Percentiles rank a stretch among this genome's conserved stretches.
These are phyloP conservation scores for Rhamnusium bicolor DNA, from an alignment of 2,888 invertebrate species.

Conservation along the genomic window DNA sequence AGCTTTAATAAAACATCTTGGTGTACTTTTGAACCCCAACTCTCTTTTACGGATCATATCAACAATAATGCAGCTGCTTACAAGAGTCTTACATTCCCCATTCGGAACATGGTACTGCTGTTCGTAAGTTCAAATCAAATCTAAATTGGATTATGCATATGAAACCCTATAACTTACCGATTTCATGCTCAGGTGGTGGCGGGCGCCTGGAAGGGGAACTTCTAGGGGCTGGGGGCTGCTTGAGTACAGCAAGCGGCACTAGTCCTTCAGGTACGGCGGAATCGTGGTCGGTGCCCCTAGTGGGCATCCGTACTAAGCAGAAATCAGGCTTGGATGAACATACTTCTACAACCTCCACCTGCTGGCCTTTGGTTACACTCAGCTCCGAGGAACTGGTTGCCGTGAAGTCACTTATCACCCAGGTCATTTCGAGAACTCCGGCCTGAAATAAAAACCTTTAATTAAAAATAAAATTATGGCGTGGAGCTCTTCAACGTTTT, in stretches of 20 bases:
- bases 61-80: too few relatives aligned
- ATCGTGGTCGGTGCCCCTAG: slow-evolving; percentile 55
- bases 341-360: slow-evolving; percentile 92
- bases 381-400: slow-evolving; percentile 84
- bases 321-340: slow-evolving; percentile 80
- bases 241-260: slow-evolving; percentile 85
- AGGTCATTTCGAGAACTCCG: slow-evolving; percentile 89
- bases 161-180: slow-evolving; percentile 43
- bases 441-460: slow-evolving; percentile 73
- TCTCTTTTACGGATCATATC: too few relatives aligned
- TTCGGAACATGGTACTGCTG: too few relatives aligned
- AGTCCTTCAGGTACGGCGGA: slow-evolving; percentile 82
- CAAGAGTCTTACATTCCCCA: too few relatives aligned
- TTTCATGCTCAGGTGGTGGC: slow-evolving; percentile 39
- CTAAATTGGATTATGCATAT: too few relatives aligned
- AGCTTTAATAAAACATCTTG: too few relatives aligned
- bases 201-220: slow-evolving; percentile 74
- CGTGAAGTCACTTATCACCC: slow-evolving; percentile 93
- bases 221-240: slow-evolving; percentile 77
- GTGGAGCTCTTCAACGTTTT: too few relatives aligned
- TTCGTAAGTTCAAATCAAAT: too few relatives aligned
- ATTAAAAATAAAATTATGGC: too few relatives aligned
- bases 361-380: slow-evolving; percentile 91
- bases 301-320: slow-evolving; percentile 80
- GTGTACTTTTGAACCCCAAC: too few relatives aligned